Base-by-base conservation (phyloP, 2,113 vertebrate species). In the Sorex fumeus region DNA sequence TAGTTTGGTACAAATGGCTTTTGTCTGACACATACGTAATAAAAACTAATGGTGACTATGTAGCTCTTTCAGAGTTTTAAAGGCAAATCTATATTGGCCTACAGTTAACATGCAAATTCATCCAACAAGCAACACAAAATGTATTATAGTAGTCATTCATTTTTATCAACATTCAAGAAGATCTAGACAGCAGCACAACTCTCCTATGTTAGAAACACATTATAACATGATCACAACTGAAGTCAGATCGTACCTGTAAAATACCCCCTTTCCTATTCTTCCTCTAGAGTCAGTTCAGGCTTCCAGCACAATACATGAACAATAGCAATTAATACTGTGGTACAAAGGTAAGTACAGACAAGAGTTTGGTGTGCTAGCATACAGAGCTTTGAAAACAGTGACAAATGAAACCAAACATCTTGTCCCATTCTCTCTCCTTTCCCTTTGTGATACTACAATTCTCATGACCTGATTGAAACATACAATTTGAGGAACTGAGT, bases 21-120 rank as follows among this genome's bases (percentile, higher is more conserved):
- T 97, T 47, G 13, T 97, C 93, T 94, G 94, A 95, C 95, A 96
- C 90, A 96, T 92, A 97, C 97, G 96, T 95, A 95, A 96, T 95
- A 97, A 91, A 88, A 98, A 96, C 93, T 84, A 85, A 96, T 96
- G 97, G 97, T 97, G 96, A 98, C 97, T 96, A 97, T 97, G 98
- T 98, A 98, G 97, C 96, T 97, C 96, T 97, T 98, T 90, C 97
- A 97, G 97, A 97, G 93, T 96, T 96, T 93, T 96, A 97, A 98
- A 98, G 98, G 98, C 98, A 97, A 98, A 99, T 98, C 98, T 99
- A 99, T 98, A 98, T 98, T 98, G 98, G 99, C 98, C 98, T 98
- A 99, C 98, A 98, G 98, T 97, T 98, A 98, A 99, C 99, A 99
- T 99, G 99, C 99, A 99, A 98, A 98, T 98, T 99, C 98, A 99